Base-by-base conservation (phyloP, 2,888 invertebrate species). In the Lingula anatina region DNA sequence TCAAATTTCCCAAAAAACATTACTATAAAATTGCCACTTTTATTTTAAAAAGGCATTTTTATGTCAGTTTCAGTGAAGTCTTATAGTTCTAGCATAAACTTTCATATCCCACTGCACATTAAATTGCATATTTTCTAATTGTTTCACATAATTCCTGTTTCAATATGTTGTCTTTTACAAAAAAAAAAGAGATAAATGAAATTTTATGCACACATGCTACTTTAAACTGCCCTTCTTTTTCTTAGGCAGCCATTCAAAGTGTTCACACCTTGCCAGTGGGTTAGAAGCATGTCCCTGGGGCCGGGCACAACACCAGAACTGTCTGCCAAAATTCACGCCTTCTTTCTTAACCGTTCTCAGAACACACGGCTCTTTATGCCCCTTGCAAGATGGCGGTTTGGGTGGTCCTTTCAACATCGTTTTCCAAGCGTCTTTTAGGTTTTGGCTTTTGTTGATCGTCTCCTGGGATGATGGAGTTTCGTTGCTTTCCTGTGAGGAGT, bases 251-350 rank as follows among this genome's bases (percentile, higher is more conserved):
- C 81, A 81, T 46, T 70, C 61, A 57, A 81, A 81, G 59, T 68
- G 75, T 51, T 80, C 76, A 65, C 81, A 81, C 28, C 77, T 66
- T 2, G 80, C 77, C 44, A 78, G 73, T 24, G 77, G 75, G 62
- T 82, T 79, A 15, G 65, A 64, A 40, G 67, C 66, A 47, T 66
- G 70, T 0, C 81, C 81, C 12, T 73, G 73, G 7, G 80, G 79
- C 47, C 76, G 56, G 9, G 75, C 59, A 68, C 81, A 81, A n/a
- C 72, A 69, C 66, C 77, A 81, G 62, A 81, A 81, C 56, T 79
- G 75, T 46, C 76, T 67, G 23, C 79, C 78, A 51, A 69, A 71
- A 58, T 80, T 81, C 2, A 73, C 69, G 2, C 81, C 80, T 31
- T 74, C 71, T 59, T 81, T 82, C 57, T 77, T 79, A 2, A 80